Evolutionary conservation across 2,888 invertebrate species (phyloP).

Genomic region (Hydroisotoma schaefferi): DNA sequence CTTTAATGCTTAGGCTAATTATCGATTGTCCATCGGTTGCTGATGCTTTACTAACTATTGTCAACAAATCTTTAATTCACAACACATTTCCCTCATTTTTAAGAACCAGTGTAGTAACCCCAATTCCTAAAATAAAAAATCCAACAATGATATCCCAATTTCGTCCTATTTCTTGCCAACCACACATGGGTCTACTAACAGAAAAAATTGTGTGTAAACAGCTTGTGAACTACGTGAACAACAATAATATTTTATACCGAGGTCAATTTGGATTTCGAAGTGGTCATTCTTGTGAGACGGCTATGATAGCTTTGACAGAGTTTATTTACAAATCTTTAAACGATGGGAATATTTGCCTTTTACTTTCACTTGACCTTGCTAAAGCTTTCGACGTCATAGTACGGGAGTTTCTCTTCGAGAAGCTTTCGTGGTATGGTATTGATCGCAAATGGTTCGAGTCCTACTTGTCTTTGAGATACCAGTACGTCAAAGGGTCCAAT

Average conservation of each 20-base stretch:
- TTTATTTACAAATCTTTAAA: constrained; percentile 16
- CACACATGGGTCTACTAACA: constrained; percentile 12
- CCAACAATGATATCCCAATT: constrained; percentile 9
- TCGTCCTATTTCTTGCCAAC: constrained; percentile 24
- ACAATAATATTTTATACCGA: constrained; percentile 17
- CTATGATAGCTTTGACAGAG: constrained; percentile 23
- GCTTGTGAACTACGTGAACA: constrained; percentile 9
- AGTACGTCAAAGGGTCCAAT: constrained; percentile 12
- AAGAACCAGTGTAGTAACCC: constrained; percentile 10
- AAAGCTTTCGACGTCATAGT: constrained; percentile 24
- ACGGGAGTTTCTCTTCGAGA: constrained; percentile 12
- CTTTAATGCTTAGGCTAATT: neutral
- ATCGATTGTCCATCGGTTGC: neutral
- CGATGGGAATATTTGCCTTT: constrained; percentile 18
- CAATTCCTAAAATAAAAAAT: constrained; percentile 17
- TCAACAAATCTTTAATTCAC: constrained; percentile 4
- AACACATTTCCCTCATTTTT: constrained; percentile 10
- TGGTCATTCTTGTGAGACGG: constrained; percentile 13
- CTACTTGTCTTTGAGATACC: constrained; percentile 9
- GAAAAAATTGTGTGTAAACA: constrained; percentile 19
- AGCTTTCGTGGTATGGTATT: constrained; percentile 27
- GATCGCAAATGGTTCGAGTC: constrained; percentile 11
- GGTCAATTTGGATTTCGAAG: constrained; percentile 26
- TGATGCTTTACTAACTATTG: neutral
- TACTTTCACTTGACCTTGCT: constrained; percentile 19